These are phyloP conservation scores for Hoplodrina blanda DNA, from an alignment of 2,888 invertebrate species.

Conservation along the genomic window DNA sequence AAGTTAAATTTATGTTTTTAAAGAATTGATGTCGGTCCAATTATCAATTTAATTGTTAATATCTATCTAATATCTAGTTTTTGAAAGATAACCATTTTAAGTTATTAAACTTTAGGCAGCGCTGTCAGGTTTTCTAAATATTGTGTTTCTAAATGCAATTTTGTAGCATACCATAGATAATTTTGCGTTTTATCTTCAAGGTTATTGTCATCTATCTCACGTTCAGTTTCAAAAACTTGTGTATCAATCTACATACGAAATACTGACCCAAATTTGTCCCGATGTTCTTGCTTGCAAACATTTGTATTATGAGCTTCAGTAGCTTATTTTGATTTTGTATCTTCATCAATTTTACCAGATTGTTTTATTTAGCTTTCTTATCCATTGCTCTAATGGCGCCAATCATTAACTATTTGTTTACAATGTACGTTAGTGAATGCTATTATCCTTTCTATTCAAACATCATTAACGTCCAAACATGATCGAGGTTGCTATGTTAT, in stretches of 20 bases:
- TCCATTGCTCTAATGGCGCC: neutral
- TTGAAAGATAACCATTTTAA: neutral
- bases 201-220: neutral
- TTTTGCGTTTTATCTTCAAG: neutral
- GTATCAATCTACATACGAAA: neutral
- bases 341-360: neutral
- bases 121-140: neutral
- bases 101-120: slow-evolving; percentile 15
- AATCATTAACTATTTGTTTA: slow-evolving; percentile 26
- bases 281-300: no score
- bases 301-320: neutral
- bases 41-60: slow-evolving; percentile 35
- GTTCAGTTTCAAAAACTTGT: neutral
- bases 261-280: neutral
- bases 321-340: neutral
- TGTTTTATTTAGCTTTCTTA: neutral
- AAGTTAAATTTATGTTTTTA: slow-evolving; percentile 36
- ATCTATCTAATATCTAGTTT: neutral
- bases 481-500: slow-evolving; percentile 6
- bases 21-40: slow-evolving; percentile 20
- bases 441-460: slow-evolving; percentile 40
- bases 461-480: slow-evolving; percentile 40
- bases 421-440: slow-evolving; percentile 21
- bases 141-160: neutral
- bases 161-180: neutral